A percentile compares a stretch with the other conserved stretches of the same genome.
These are phyloP conservation scores for Drosophila koepferae DNA, from an alignment of 2,888 invertebrate genomes.

Conservation along the genomic window DNA sequence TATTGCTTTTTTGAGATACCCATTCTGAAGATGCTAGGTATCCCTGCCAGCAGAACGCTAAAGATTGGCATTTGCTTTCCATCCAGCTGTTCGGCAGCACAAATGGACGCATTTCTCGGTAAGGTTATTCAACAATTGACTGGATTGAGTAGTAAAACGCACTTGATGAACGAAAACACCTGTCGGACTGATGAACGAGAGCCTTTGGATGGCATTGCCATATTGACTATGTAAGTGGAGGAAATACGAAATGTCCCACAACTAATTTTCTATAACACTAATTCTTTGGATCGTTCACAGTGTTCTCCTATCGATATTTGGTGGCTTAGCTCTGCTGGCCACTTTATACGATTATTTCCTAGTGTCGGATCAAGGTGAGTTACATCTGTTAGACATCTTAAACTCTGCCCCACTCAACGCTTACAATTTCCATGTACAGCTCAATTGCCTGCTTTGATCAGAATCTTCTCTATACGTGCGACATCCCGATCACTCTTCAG, in stretches of 20 bases:
- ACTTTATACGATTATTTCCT: conserved; percentile 63
- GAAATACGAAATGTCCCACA: background rate
- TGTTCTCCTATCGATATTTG: conserved; percentile 40
- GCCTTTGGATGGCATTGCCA: conserved; percentile 58
- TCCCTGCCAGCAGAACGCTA: conserved; percentile 4
- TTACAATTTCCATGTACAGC: background rate
- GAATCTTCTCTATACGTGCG: conserved; percentile 67
- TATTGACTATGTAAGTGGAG: conserved; percentile 72
- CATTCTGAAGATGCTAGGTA: conserved; percentile 2
- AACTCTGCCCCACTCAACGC: background rate
- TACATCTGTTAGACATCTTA: accelerated
- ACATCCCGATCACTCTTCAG: conserved; percentile 57
- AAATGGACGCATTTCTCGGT: conserved; percentile 53
- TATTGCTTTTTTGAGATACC: conserved; percentile 52
- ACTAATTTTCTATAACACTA: background rate
- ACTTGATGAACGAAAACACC: conserved; percentile 15
- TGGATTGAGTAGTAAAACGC: background rate
- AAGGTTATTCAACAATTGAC: conserved; percentile 29
- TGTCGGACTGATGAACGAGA: conserved; percentile 21
- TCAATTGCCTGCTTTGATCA: conserved; percentile 39
- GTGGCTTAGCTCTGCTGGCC: conserved; percentile 41
- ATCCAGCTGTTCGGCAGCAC: conserved; percentile 50
- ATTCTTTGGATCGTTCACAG: conserved; percentile 37
- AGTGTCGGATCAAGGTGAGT: conserved; percentile 42
- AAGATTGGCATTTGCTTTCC: conserved; percentile 75